phyloP scores from a whole-genome alignment of 2,888 invertebrate genomes.

The Ischnura elegans region DNA sequence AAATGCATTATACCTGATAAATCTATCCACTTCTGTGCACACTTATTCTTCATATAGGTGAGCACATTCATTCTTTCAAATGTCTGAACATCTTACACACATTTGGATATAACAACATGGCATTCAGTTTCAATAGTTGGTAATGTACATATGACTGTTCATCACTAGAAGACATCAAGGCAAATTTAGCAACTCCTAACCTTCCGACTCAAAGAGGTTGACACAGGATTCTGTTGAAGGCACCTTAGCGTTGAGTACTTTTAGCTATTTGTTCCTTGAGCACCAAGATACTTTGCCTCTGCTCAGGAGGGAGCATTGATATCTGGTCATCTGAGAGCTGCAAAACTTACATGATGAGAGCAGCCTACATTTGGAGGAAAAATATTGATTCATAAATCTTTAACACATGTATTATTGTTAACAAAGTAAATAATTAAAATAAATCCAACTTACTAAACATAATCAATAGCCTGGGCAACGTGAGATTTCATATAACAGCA shows the following conservation, averaged over 20 bases:
- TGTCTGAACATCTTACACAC: neutral
- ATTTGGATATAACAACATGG: neutral
- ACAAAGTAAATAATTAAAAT: too few relatives aligned
- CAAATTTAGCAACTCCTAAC: neutral
- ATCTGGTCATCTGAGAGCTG: slow-evolving; percentile 97
- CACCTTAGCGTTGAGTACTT: slow-evolving; percentile 85
- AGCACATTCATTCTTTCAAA: neutral
- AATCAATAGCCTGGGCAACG: too few relatives aligned
- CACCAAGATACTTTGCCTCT: slow-evolving; percentile 77
- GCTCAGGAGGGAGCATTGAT: neutral
- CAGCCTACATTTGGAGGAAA: slow-evolving; percentile 83
- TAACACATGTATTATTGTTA: too few relatives aligned
- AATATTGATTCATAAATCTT: too few relatives aligned
- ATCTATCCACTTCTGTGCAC: neutral
- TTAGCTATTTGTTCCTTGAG: slow-evolving; percentile 98
- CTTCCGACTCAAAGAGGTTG: neutral
- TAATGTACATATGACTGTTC: neutral
- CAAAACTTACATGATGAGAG: slow-evolving; percentile 98
- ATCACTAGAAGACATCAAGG: neutral
- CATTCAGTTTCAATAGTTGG: neutral
- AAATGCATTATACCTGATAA: too few relatives aligned
- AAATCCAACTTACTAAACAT: too few relatives aligned
- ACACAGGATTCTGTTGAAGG: neutral
- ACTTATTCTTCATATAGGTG: neutral
- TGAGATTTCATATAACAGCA: too few relatives aligned